Evolutionary conservation across 2,888 invertebrate species (phyloP).

Genomic region (Bursaphelenchus okinawaensis): DNA sequence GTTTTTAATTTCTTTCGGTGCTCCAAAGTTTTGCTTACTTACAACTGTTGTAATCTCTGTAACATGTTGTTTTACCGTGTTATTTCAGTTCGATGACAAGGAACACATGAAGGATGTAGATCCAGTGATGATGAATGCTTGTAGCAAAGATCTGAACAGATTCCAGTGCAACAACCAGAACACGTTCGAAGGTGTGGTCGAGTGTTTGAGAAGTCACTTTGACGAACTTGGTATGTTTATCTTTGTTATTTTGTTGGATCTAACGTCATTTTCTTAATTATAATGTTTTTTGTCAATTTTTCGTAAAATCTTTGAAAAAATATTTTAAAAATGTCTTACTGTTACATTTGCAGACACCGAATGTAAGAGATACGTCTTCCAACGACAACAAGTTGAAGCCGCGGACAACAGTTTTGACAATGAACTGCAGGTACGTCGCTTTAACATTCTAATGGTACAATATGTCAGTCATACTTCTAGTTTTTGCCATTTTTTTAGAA

Average conservation of each 20-base stretch:
- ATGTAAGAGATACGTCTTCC: constrained; percentile 60
- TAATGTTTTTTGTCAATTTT: constrained; percentile 2
- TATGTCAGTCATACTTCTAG: background rate
- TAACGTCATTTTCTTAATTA: too few relatives aligned
- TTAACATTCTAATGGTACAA: too few relatives aligned
- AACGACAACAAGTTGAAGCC: constrained; percentile 60
- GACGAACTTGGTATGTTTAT: constrained; percentile 35
- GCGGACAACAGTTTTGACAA: constrained; percentile 58
- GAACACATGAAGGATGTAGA: constrained; percentile 65
- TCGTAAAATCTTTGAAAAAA: background rate
- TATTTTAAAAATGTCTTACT: too few relatives aligned
- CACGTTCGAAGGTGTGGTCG: constrained; percentile 52
- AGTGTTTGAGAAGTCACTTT: constrained; percentile 58
- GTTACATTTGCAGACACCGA: constrained; percentile 39
- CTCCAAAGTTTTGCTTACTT: constrained; percentile 10
- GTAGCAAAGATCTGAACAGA: constrained; percentile 40
- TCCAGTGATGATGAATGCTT: constrained; percentile 57
- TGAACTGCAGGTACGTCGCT: constrained; percentile 41
- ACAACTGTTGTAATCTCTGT: too few relatives aligned
- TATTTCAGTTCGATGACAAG: constrained; percentile 69
- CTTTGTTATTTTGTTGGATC: background rate
- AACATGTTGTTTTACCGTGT: background rate
- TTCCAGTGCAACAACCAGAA: constrained; percentile 29
- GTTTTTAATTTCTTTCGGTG: background rate
- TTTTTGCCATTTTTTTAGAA: constrained; percentile 58